Base-by-base conservation (phyloP, 2,797 vertebrate genomes). In the Malurus leucopterus region DNA sequence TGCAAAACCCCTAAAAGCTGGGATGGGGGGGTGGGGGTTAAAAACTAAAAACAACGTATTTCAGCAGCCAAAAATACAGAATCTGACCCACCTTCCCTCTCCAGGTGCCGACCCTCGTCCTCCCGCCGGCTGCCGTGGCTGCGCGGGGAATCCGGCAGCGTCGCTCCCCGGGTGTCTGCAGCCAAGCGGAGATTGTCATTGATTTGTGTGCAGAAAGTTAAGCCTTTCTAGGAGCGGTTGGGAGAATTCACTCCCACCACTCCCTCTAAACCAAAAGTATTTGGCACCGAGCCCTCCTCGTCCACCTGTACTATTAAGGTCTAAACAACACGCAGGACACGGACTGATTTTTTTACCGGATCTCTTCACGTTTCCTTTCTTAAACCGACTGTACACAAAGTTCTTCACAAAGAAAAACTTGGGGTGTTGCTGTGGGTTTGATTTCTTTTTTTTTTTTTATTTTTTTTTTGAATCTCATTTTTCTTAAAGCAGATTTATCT, bases 241-340 rank as follows among this genome's bases (percentile, higher is more conserved):
- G 96, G 96, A 98, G 97, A 97, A 96, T 98, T 97, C 97, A 97
- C 98, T 98, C 98, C 98, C 98, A 98, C 98, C 98, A 97, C 98
- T 99, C 98, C 98, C 97, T 97, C 97, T 96, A 97, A 98, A 98
- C 98, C 98, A 98, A 98, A 99, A 98, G 97, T 98, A 99, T 98
- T 98, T 99, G 99, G 99, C 99, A 98, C 83, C 7, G 51, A 82
- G 98, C 98, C 98, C 96, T 96, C 96, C 95, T 78, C 93, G 97
- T 99, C 98, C 98, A 99, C 99, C 99, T 99, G 98, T 98, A 97
- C 98, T 95, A 94, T 93, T 95, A 96, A 97, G 93, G 96, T 97
- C 94, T 91, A 50, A 91, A 87, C 53, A 63, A 76, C 84, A n/a
- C 9, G 24, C 4, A 47, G 95, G 93, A 89, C 76, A 46, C 9